Percentiles rank a stretch among this genome's conserved stretches.
These are phyloP conservation scores for Mesoclemmys tuberculata DNA, from an alignment of 2,113 vertebrate genomes.

Conservation along the genomic window DNA sequence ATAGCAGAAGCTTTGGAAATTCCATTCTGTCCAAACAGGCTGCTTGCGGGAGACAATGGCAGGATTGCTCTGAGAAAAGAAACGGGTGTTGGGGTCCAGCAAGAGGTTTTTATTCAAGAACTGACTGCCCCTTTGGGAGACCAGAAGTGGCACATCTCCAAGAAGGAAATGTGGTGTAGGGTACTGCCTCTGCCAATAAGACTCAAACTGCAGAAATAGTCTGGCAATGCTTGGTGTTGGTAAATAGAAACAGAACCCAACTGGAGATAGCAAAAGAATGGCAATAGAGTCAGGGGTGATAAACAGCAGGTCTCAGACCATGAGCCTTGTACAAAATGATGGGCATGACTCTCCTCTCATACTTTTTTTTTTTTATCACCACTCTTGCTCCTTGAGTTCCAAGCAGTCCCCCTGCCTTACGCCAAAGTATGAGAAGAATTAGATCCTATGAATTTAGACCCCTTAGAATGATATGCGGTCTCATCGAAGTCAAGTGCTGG, in stretches of 20 bases:
- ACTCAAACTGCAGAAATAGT: not conserved
- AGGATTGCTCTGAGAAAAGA: not conserved
- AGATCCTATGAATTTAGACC: not conserved
- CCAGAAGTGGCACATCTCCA: not conserved
- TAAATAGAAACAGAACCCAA: not conserved
- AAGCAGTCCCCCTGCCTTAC: not conserved
- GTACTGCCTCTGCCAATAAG: not conserved
- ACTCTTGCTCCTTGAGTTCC: not conserved
- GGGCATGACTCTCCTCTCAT: not conserved
- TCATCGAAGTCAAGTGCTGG: not conserved
- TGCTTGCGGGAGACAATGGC: not conserved
- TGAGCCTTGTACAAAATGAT: not conserved
- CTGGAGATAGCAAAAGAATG: not conserved
- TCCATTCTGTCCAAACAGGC: not conserved
- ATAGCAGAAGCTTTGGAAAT: not conserved
- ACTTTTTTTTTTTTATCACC: not conserved
- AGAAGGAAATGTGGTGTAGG: not conserved
- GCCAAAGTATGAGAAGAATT: not conserved
- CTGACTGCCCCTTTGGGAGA: not conserved
- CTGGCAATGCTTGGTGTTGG: fast-evolving
- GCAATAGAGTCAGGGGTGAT: not conserved
- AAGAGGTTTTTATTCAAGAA: slow-evolving; percentile 34
- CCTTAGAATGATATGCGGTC: not conserved
- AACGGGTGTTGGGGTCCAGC: not conserved
- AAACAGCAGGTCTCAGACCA: not conserved